Conservation (phyloP, 2,113 vertebrate genomes). For the Columba livia region DNA sequence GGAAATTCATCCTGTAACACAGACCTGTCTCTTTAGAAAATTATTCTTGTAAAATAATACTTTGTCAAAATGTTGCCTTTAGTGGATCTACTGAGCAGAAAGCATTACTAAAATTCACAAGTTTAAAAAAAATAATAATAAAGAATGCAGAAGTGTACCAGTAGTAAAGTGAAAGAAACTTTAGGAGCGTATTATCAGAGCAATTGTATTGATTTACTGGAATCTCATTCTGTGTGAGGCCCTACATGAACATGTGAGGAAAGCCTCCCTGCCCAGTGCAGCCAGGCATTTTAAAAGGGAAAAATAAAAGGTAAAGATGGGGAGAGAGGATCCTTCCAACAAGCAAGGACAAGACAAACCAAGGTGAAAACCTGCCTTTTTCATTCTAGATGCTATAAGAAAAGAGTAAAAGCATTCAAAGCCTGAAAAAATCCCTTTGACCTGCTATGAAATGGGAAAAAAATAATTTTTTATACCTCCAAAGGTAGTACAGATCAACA, state of each 20-base stretch:
- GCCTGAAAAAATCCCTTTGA: not conserved
- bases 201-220: not conserved
- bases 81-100: not conserved
- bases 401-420: not conserved
- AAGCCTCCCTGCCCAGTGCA: not conserved
- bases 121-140: not conserved
- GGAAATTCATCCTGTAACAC: not conserved
- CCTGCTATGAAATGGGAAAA: not conserved
- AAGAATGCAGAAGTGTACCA: not conserved
- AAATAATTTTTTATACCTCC: not conserved
- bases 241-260: not conserved
- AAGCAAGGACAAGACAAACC: not conserved
- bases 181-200: not conserved
- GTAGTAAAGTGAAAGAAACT: not conserved
- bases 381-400: not conserved
- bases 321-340: not conserved
- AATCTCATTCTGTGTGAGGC: not conserved
- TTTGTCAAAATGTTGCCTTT: not conserved
- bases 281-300: not conserved
- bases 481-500: not conserved
- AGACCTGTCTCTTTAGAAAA: not conserved
- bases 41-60: not conserved
- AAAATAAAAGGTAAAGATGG: not conserved
- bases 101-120: not conserved
- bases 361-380: not conserved